phyloP scores from a whole-genome alignment of 2,797 vertebrate species.

The Myoxocephalus aenaeus region DNA sequence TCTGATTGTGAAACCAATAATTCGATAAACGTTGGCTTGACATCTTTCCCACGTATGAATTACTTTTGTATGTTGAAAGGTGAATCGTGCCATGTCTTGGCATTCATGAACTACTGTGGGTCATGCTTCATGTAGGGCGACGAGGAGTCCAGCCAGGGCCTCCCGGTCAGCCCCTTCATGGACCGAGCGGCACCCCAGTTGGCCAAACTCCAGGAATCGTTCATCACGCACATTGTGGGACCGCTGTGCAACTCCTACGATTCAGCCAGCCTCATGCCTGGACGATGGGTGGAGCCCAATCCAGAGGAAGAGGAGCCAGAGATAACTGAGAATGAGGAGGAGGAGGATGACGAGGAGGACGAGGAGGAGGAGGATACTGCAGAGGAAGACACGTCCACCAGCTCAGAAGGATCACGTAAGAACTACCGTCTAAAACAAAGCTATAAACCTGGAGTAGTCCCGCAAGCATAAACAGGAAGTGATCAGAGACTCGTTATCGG shows the following conservation, averaged over 20 bases:
- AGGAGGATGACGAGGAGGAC: constrained; percentile 84
- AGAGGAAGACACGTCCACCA: constrained; percentile 91
- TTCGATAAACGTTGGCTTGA: not conserved
- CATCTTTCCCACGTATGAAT: not conserved
- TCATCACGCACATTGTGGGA: constrained; percentile 98
- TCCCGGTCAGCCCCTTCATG: constrained; percentile 98
- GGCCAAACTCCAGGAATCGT: constrained; percentile 98
- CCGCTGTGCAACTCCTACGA: constrained; percentile 97
- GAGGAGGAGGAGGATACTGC: constrained; percentile 61
- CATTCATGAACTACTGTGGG: constrained; percentile 15
- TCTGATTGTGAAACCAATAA: not conserved
- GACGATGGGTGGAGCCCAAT: constrained; percentile 91
- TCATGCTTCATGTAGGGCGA: constrained; percentile 88
- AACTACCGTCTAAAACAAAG: not conserved
- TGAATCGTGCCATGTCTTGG: not conserved
- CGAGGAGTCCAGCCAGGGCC: constrained; percentile 94
- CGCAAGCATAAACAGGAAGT: not conserved
- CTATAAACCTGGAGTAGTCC: not conserved
- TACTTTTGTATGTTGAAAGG: not conserved
- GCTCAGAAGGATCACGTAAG: constrained; percentile 87
- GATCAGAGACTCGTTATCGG: not conserved
- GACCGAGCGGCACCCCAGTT: constrained; percentile 96
- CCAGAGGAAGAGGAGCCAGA: constrained; percentile 86
- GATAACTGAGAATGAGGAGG: constrained; percentile 84
- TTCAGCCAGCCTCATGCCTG: constrained; percentile 94